phyloP scores from a whole-genome alignment of 2,113 vertebrate species.

The Macrotis lagotis region DNA sequence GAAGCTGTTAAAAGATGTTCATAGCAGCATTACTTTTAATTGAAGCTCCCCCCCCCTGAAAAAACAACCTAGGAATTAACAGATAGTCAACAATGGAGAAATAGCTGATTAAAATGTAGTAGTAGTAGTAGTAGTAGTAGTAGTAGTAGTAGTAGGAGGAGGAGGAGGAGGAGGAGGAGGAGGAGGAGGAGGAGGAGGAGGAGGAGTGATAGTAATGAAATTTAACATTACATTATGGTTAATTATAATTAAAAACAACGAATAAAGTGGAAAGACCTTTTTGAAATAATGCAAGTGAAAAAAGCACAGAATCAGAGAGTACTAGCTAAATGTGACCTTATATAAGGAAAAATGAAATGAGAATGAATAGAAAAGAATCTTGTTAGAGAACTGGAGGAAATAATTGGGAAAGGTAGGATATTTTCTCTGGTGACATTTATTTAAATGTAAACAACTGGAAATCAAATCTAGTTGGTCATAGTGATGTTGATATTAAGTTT shows the following conservation, averaged over 20 bases:
- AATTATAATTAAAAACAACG: neutral
- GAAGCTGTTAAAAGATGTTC: neutral
- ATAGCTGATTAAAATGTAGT: neutral
- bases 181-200: too few relatives aligned
- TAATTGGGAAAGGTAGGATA: neutral
- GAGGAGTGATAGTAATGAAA: too few relatives aligned
- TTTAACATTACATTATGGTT: neutral
- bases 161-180: too few relatives aligned
- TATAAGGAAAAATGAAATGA: neutral
- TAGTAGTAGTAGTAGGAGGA: too few relatives aligned
- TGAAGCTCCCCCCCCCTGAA: too few relatives aligned
- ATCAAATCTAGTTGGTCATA: neutral
- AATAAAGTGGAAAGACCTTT: neutral
- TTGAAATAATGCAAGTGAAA: neutral
- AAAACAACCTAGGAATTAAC: neutral
- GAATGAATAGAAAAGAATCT: neutral
- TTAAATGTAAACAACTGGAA: neutral
- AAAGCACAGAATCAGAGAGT: neutral
- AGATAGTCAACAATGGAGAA: neutral
- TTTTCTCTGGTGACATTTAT: neutral
- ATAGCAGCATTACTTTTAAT: neutral
- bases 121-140: too few relatives aligned
- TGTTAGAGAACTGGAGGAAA: neutral
- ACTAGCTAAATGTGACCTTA: neutral
- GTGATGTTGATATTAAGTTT: neutral